phyloP scores from a whole-genome alignment of 2,888 invertebrate genomes.

The Odontothrips loti region DNA sequence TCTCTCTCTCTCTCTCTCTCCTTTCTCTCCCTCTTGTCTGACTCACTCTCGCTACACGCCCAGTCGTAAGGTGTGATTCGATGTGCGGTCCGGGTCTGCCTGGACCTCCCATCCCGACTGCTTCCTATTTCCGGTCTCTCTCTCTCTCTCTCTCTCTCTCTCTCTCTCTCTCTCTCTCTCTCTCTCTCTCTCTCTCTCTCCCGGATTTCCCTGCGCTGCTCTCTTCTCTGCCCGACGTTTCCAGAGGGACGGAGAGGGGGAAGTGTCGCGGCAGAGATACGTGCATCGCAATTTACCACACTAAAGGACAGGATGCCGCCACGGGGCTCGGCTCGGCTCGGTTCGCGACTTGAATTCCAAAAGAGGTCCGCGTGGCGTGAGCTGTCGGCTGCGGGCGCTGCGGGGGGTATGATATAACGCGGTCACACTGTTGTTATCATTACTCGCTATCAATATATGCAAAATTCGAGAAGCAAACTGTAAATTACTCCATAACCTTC shows the following conservation, averaged over 20 bases:
- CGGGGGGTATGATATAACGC: no score
- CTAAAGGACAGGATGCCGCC: not conserved
- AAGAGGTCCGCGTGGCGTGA: no score
- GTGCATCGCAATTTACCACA: not conserved
- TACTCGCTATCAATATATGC: no score
- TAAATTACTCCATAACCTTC: no score
- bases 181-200: not conserved
- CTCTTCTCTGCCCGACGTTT: not conserved
- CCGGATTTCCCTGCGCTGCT: not conserved
- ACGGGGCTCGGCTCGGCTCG: not conserved
- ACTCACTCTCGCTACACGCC: not conserved
- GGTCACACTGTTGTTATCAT: no score
- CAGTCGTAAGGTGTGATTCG: no score
- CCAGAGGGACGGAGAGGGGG: no score
- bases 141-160: not conserved
- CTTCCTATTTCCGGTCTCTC: not conserved
- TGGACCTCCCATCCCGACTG: no score
- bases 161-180: not conserved
- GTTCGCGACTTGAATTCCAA: no score
- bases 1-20: constrained; percentile 1
- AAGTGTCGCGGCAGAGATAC: not conserved
- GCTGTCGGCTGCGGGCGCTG: no score
- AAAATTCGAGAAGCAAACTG: no score
- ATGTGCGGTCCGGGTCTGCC: no score
- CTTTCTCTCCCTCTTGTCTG: not conserved